Evolutionary conservation across 2,113 vertebrate genomes (phyloP), one percentile per base, ranked within the genome.

Genomic region (Bufo bufo): DNA sequence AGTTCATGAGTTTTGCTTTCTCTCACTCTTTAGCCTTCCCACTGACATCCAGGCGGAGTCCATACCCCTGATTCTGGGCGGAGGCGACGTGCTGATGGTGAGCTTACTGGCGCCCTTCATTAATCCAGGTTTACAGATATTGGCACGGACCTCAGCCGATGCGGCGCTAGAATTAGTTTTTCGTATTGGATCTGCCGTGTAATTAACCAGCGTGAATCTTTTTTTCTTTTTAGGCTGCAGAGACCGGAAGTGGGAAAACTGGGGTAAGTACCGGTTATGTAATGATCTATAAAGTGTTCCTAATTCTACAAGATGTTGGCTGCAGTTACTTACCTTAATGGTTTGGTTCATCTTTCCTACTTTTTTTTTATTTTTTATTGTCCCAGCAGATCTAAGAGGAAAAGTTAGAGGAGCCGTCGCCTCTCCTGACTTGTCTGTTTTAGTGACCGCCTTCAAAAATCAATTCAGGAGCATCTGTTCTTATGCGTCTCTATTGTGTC

Each of bases 1-100:
- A 33, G 33, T 33, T 33, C 33, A 33, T 33, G 33, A 33, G 0
- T 0, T 33, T 1, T 47, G 17, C 45, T 3, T 71, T 77, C n/a
- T 59, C 11, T 80, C 54, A 88, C 83, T 61, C 72, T 92, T 90
- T 4, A 89, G 98, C 72, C 95, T 99, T 6, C 98, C 98, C 12
- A 99, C 98, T 9, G 98, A 99, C 93, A 99, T 99, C 91, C 98
- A 99, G 91, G 96, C 98, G 33, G 98, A 99, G 90, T 99, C 98
- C 0, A 96, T 99, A 72, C 98, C 98, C 0, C 58, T 99, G 85
- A 99, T 99, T 89, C 94, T 99, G 0, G 98, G 98, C 91, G 98
- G 98, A 89, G 98, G 98, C 65, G 98, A 99, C 89, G 98, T 99
- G 0, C 97, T 99, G 0, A 99, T 99, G 98, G 98, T 99, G 92